Conservation (phyloP, 1,140 invertebrate species). For the Tetraneura akinire region DNA sequence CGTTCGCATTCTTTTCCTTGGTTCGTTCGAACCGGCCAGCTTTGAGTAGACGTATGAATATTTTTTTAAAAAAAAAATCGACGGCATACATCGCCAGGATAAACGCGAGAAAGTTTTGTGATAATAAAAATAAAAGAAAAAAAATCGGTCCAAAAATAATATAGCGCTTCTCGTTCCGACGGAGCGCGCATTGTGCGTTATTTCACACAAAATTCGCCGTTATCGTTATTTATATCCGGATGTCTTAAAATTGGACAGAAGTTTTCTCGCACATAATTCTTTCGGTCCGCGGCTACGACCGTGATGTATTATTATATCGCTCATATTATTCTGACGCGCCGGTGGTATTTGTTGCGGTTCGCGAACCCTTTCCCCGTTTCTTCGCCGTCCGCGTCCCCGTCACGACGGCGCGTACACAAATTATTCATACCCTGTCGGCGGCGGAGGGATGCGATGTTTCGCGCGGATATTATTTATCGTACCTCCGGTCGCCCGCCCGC, state of each 20-base stretch:
- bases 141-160: too few species aligned
- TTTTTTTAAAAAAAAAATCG: too few species aligned
- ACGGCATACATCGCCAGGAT: too few species aligned
- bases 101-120: too few species aligned
- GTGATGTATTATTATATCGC: not conserved
- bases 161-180: too few species aligned
- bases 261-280: conserved; percentile 14
- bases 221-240: too few species aligned
- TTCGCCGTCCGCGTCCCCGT: not conserved
- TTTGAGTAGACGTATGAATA: too few species aligned
- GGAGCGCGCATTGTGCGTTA: too few species aligned
- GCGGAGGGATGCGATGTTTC: not conserved
- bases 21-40: too few species aligned
- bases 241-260: not conserved
- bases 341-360: not conserved
- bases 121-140: too few species aligned
- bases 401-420: not conserved
- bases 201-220: too few species aligned
- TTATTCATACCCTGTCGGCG: conserved; percentile 22
- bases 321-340: conserved; percentile 37
- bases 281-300: not conserved
- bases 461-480: conserved; percentile 41
- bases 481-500: not conserved
- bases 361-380: not conserved
- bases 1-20: too few species aligned